Conservation (phyloP, 1,140 invertebrate genomes). For the Battus philenor region DNA sequence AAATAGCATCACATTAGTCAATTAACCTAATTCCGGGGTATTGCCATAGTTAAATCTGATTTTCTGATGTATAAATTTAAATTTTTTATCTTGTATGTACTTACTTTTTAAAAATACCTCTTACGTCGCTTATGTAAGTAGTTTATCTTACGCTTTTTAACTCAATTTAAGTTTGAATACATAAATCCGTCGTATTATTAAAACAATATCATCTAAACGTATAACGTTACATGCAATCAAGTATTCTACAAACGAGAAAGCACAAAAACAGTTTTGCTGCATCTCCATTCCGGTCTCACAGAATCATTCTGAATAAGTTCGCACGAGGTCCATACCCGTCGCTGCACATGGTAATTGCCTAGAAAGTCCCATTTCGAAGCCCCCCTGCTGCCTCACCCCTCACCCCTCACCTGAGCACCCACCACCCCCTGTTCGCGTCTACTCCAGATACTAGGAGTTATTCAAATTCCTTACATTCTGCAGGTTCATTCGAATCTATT, state of each 20-base stretch:
- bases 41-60: no score
- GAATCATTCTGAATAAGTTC: slow-evolving; percentile 28
- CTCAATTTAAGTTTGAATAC: no score
- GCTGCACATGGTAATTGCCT: slow-evolving; percentile 53
- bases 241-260: slow-evolving; percentile 1
- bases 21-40: no score
- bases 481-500: neutral
- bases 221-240: no score
- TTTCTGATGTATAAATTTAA: no score
- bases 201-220: no score
- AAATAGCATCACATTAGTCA: no score
- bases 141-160: no score
- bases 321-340: slow-evolving; percentile 28
- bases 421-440: slow-evolving; percentile 18
- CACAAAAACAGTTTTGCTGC: slow-evolving; percentile 2
- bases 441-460: slow-evolving; percentile 31
- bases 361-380: slow-evolving; percentile 47
- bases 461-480: slow-evolving; percentile 18
- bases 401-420: slow-evolving; percentile 4
- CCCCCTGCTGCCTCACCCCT: slow-evolving; percentile 24
- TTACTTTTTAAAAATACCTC: no score
- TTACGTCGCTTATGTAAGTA: no score
- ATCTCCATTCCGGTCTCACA: slow-evolving; percentile 2
- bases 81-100: no score
- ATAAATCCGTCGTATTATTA: no score